phyloP scores from a whole-genome alignment of 2,113 vertebrate species.

The Tenebrosternarchus preto region DNA sequence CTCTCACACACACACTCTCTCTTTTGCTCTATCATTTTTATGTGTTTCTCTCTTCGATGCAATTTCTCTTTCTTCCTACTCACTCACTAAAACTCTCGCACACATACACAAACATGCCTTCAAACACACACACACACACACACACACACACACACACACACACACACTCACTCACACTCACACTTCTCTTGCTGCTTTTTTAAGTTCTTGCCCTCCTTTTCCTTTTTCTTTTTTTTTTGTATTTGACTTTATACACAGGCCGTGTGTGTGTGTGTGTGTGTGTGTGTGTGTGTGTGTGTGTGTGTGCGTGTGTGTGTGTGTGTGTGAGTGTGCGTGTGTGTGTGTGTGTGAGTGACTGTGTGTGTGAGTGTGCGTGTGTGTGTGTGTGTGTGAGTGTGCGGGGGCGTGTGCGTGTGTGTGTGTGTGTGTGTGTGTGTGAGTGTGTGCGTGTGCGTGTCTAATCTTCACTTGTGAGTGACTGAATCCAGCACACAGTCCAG shows the following conservation, averaged over 20 bases:
- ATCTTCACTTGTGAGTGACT: conserved; percentile 33
- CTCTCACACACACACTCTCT: background rate
- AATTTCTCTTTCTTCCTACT: too few species aligned
- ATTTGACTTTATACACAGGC: conserved; percentile 18
- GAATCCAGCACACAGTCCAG: conserved; percentile 2
- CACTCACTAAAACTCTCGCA: too few species aligned
- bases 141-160: too few species aligned
- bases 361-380: conserved; percentile 3
- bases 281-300: background rate
- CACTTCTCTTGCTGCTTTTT: background rate
- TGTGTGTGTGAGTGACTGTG: conserved; percentile 29
- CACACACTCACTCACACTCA: too few species aligned
- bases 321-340: too few species aligned
- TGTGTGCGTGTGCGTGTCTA: conserved; percentile 1
- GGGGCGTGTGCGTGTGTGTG: background rate
- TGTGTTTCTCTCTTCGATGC: background rate
- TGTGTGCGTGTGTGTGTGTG: too few species aligned
- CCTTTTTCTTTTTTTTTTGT: background rate
- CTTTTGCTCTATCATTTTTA: background rate
- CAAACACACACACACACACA: too few species aligned
- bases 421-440: conserved; percentile 31
- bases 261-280: conserved; percentile 29
- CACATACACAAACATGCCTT: too few species aligned
- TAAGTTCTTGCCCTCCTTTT: background rate
- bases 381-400: conserved; percentile 20